Evolutionary conservation across 2,797 vertebrate genomes (phyloP), one percentile per base, ranked within the genome.

Genomic region (Tragelaphus eurycerus): DNA sequence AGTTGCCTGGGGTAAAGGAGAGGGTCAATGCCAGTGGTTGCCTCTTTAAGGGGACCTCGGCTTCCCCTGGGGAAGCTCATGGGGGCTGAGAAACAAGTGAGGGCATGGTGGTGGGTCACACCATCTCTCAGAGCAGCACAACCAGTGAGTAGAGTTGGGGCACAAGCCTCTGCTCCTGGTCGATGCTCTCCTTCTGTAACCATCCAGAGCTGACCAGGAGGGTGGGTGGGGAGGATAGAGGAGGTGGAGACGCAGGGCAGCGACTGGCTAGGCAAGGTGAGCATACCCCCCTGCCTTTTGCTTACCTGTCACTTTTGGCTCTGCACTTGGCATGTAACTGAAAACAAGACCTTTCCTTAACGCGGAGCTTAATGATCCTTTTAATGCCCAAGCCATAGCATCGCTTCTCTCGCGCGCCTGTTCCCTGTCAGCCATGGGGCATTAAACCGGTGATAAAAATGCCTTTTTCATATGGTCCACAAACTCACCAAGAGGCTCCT

Each of bases 311-410:
- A 98, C 94, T 99, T 99, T 98, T 96, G 96, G 96, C 91, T 86
- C 52, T n/a, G 87, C 7, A 3, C 84, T 16, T 82, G 96, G 94
- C 98, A 89, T n/a, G 83, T 97, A 98, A 94, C 98, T 97, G 98
- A 93, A 98, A 98, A 97, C 97, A 98, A 98, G 98, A 96, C 96
- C 97, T 98, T 97, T 98, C 71, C 95, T 95, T 97, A 98, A 98
- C 96, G 93, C 98, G 96, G 98, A 17, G 95, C 97, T 99, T 99
- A 99, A 99, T 99, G 99, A 99, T 98, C 99, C 99, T 96, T 99
- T 99, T 99, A 99, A 99, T 99, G 98, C 98, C 98, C 94, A 97
- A 98, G 95, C 98, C 97, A 97, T 92, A 93, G 98, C 98, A 98
- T 97, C 98, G 98, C 98, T 98, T 96, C 98, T 98, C 98, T 98